These are phyloP conservation scores for Alligator sinensis DNA, from an alignment of 2,113 vertebrate species.

Conservation along the genomic window DNA sequence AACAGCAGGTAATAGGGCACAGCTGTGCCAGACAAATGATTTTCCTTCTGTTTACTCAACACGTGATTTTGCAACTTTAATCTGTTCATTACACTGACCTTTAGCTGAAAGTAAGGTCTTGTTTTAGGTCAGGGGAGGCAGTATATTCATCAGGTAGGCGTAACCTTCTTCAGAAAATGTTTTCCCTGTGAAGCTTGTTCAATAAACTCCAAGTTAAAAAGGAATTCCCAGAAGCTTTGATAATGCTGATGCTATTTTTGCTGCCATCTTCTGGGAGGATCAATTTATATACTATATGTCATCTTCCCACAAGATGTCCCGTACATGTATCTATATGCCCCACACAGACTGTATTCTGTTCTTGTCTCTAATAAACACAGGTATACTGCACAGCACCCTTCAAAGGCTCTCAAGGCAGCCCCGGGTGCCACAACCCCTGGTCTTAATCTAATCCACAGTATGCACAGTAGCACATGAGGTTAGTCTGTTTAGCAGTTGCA, in stretches of 20 bases:
- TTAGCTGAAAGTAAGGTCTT: not conserved
- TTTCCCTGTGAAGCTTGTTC: accelerated
- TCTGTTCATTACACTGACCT: not conserved
- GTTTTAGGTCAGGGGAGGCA: not conserved
- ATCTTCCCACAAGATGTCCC: not conserved
- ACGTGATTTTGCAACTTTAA: not conserved
- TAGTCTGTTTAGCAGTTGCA: too few relatives aligned
- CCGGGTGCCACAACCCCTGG: not conserved
- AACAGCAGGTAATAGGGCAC: not conserved
- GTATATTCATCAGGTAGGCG: not conserved
- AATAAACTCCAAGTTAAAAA: not conserved
- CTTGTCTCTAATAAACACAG: not conserved
- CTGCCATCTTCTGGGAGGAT: constrained; percentile 49
- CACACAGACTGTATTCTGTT: not conserved
- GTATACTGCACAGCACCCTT: not conserved
- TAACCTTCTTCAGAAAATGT: not conserved
- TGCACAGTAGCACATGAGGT: not conserved
- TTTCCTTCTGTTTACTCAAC: not conserved
- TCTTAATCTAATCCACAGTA: not conserved
- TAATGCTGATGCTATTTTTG: not conserved
- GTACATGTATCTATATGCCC: not conserved
- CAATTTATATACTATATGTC: not conserved
- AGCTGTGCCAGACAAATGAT: not conserved
- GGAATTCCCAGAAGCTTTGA: not conserved
- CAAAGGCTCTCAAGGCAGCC: not conserved